phyloP scores from a whole-genome alignment of 2,888 invertebrate genomes.

The Teleiodes luculella region DNA sequence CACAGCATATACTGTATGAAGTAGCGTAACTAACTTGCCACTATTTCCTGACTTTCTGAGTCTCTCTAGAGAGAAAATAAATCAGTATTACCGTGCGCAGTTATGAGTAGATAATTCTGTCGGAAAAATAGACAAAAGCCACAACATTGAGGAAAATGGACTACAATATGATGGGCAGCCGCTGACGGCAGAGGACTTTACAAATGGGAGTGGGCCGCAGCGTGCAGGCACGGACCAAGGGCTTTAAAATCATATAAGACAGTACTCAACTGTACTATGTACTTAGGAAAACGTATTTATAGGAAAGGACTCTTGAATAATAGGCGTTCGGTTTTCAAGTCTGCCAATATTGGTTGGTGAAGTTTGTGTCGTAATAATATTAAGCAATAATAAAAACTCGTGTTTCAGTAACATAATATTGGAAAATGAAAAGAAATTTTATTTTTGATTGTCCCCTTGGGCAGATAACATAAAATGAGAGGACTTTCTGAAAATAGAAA shows the following conservation, averaged over 20 bases:
- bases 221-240: slow-evolving; percentile 23
- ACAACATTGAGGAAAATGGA: slow-evolving; percentile 46
- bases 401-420: neutral
- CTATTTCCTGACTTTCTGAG: too few species aligned
- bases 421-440: neutral
- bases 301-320: too few species aligned
- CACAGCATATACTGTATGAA: too few species aligned
- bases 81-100: neutral
- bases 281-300: too few species aligned
- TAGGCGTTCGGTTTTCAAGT: too few species aligned
- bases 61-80: neutral
- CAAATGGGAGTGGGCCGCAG: slow-evolving; percentile 54
- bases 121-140: slow-evolving; percentile 21
- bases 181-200: slow-evolving; percentile 43
- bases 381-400: too few species aligned
- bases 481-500: neutral
- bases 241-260: neutral
- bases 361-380: too few species aligned
- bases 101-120: neutral
- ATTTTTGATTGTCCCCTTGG: neutral
- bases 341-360: too few species aligned
- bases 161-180: slow-evolving; percentile 40
- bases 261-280: neutral
- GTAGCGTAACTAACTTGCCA: too few species aligned
- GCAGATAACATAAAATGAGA: neutral